Conservation (phyloP, 2,113 vertebrate genomes). For the Cephalopterus ornatus region DNA sequence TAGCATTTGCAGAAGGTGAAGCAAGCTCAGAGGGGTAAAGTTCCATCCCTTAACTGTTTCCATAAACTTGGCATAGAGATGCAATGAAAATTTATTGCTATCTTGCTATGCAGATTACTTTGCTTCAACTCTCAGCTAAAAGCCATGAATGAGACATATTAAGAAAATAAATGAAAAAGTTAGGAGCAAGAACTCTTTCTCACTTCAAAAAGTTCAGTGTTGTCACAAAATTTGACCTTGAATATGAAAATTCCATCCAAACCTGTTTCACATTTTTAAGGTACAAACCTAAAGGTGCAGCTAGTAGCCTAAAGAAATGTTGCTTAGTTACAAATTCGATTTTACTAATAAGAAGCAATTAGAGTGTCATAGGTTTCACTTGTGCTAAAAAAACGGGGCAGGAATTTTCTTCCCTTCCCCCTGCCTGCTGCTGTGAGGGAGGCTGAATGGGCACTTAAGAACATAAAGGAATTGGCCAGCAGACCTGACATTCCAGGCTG, state of each 20-base stretch:
- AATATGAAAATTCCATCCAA: background rate
- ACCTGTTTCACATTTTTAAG: background rate
- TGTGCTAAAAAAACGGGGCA: no score
- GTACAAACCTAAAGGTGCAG: background rate
- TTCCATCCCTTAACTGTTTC: background rate
- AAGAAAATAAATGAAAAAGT: background rate
- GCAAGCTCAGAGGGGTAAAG: background rate
- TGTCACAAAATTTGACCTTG: background rate
- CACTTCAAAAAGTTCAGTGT: background rate
- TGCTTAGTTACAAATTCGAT: background rate
- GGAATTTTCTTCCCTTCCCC: no score
- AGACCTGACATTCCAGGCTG: no score
- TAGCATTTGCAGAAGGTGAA: background rate
- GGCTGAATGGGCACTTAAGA: no score
- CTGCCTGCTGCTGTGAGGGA: no score
- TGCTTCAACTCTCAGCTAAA: background rate
- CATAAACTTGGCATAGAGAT: background rate
- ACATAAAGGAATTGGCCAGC: no score
- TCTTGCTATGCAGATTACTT: background rate
- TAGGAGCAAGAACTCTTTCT: background rate
- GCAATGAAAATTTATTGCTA: background rate
- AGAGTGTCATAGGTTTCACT: no score
- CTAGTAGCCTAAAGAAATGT: background rate
- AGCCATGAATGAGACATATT: background rate
- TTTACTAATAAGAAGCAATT: conserved; percentile 30